Conservation (phyloP, 2,888 invertebrate genomes). For the Tipula unca region DNA sequence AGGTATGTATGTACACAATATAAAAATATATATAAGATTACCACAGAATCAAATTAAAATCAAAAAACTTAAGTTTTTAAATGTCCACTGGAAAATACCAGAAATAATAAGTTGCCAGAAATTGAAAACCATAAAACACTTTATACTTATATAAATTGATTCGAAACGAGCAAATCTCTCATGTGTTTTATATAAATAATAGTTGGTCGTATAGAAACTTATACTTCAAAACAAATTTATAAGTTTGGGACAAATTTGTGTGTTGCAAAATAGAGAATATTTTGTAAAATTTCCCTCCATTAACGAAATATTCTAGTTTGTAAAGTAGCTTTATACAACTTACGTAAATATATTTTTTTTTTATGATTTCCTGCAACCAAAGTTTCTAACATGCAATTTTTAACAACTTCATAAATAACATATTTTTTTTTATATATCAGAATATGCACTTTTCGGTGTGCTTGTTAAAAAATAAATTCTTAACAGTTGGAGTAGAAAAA, state of each 20-base stretch:
- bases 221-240: background rate
- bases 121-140: no score
- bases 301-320: background rate
- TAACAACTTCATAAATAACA: background rate
- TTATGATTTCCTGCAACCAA: background rate
- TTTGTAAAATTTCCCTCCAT: background rate
- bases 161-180: no score
- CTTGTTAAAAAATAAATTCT: background rate
- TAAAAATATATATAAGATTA: no score
- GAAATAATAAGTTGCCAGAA: no score
- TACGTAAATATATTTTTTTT: background rate
- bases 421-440: background rate
- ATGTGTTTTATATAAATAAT: no score
- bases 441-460: background rate
- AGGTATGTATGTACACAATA: no score
- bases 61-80: no score
- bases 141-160: no score
- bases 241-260: background rate
- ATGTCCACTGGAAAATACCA: no score
- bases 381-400: background rate
- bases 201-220: no score
- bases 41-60: no score
- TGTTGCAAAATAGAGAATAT: background rate
- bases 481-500: background rate
- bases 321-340: background rate